phyloP scores from a whole-genome alignment of 2,113 vertebrate genomes.

The Machaerirhynchus nigripectus region DNA sequence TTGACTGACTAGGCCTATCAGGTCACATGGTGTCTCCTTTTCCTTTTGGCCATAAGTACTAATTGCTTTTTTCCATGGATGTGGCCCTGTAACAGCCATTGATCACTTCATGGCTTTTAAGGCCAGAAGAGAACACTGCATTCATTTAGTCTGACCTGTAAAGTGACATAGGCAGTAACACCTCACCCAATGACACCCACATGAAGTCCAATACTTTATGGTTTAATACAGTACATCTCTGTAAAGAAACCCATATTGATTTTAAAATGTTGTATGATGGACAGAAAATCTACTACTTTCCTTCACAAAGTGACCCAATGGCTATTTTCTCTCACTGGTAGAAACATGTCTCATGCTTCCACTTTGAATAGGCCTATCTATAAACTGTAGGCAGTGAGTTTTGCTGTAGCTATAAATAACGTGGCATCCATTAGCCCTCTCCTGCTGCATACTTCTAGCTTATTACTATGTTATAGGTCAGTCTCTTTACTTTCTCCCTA shows the following conservation, averaged over 20 bases:
- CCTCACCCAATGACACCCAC: background rate
- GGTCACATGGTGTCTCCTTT: background rate
- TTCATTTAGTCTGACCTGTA: background rate
- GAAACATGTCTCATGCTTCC: background rate
- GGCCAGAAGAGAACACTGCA: background rate
- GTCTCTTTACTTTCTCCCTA: background rate
- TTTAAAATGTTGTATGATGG: background rate
- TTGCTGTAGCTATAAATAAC: background rate
- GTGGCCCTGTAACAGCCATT: background rate
- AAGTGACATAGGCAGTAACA: background rate
- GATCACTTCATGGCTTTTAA: slow-evolving; percentile 30
- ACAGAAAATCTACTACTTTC: background rate
- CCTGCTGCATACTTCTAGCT: background rate
- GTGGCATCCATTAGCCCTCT: background rate
- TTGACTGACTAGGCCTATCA: background rate
- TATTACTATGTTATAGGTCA: background rate
- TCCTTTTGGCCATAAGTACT: background rate
- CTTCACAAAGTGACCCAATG: background rate
- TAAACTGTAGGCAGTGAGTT: background rate
- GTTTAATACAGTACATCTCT: background rate
- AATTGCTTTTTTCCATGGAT: background rate
- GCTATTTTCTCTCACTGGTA: background rate
- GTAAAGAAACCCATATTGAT: slow-evolving; percentile 5
- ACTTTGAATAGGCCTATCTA: background rate
- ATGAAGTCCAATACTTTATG: background rate